Evolutionary conservation across 1,140 invertebrate genomes (phyloP).

Genomic region (Thereuonema tuberculata): DNA sequence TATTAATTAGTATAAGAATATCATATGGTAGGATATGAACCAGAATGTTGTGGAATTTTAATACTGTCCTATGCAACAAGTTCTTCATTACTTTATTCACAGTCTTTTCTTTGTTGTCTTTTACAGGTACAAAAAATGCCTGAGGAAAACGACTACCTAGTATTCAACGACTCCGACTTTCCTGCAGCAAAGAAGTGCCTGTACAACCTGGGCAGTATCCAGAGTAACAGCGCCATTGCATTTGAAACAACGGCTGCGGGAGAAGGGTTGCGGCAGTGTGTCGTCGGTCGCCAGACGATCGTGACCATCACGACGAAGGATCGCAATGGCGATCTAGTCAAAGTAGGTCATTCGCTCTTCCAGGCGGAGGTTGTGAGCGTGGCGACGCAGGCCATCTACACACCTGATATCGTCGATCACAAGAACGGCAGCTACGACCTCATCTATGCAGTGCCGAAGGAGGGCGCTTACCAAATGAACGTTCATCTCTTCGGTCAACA

Average conservation of each 20-base stretch:
- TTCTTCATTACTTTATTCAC: no score
- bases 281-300: conserved; percentile 25
- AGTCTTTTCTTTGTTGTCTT: no score
- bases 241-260: conserved; percentile 35
- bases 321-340: conserved; percentile 30
- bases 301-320: conserved; percentile 34
- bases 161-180: conserved; percentile 29
- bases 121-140: conserved; percentile 19
- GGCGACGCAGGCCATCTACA: conserved; percentile 15
- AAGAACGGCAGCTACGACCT: conserved; percentile 38
- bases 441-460: conserved; percentile 30
- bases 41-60: no score
- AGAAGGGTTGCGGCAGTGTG: conserved; percentile 32
- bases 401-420: conserved; percentile 33
- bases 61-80: no score
- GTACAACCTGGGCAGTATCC: conserved; percentile 28
- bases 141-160: conserved; percentile 34
- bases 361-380: neutral
- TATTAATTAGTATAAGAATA: no score
- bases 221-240: conserved; percentile 33
- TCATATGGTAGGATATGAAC: no score
- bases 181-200: conserved; percentile 27
- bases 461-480: conserved; percentile 31
- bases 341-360: conserved; percentile 16
- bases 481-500: conserved; percentile 35